Conservation (phyloP, 2,113 vertebrate species). For the Hippotragus niger region DNA sequence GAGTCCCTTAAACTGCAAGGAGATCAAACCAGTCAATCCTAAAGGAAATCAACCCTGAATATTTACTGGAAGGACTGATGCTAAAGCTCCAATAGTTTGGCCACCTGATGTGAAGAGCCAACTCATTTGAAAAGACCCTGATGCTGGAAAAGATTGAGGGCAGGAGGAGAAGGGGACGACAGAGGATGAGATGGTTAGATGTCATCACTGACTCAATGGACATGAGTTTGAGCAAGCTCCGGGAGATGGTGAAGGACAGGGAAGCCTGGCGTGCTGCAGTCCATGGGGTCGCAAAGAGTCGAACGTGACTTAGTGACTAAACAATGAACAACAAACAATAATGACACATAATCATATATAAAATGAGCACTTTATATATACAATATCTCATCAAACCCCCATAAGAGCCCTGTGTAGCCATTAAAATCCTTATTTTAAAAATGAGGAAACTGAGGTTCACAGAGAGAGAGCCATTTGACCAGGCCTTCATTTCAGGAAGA, state of each 20-base stretch:
- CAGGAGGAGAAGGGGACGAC: background rate
- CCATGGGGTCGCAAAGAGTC: rapidly evolving
- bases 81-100: background rate
- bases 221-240: background rate
- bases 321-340: background rate
- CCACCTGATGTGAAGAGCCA: background rate
- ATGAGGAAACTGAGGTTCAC: background rate
- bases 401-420: background rate
- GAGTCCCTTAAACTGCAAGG: background rate
- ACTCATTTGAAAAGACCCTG: background rate
- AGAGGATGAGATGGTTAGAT: background rate
- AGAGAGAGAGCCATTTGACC: background rate
- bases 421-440: background rate
- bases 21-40: background rate
- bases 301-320: background rate
- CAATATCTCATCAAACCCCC: background rate
- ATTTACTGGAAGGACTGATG: background rate
- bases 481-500: background rate
- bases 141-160: background rate
- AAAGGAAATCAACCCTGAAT: background rate
- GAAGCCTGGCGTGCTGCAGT: background rate
- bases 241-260: background rate
- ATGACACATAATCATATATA: background rate
- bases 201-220: background rate
- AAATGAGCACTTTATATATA: background rate